Percentiles rank a stretch among this genome's conserved stretches.
phyloP scores from a whole-genome alignment of 2,888 invertebrate genomes.

The Agriopis marginaria region DNA sequence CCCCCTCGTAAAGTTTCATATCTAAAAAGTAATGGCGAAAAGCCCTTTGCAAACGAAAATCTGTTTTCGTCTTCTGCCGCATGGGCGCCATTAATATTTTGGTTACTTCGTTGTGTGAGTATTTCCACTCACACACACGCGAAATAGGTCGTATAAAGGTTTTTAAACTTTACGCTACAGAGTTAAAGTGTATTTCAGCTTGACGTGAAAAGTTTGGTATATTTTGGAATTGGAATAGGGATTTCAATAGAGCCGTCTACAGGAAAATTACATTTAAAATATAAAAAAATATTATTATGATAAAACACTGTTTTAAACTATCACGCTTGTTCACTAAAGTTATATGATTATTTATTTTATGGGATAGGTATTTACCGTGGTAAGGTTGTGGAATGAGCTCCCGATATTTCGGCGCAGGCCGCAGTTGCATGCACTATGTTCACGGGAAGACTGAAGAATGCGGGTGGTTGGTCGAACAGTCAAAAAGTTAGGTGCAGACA shows the following conservation, averaged over 20 bases:
- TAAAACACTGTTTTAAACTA: too few species aligned
- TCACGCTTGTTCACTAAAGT: too few species aligned
- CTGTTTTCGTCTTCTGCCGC: constrained; percentile 56
- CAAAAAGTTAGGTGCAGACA: too few species aligned
- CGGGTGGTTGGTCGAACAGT: too few species aligned
- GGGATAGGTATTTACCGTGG: too few species aligned
- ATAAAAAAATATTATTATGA: too few species aligned
- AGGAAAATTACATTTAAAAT: background rate
- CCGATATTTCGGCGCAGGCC: too few species aligned
- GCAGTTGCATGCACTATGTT: too few species aligned
- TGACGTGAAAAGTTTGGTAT: constrained; percentile 48
- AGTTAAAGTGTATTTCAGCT: constrained; percentile 43
- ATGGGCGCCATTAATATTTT: constrained; percentile 69
- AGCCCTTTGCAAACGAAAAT: constrained; percentile 53
- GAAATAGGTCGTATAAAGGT: constrained; percentile 36
- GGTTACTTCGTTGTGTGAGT: constrained; percentile 57
- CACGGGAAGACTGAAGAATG: too few species aligned
- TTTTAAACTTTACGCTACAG: background rate
- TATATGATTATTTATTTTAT: too few species aligned
- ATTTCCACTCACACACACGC: constrained; percentile 48
- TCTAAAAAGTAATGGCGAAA: background rate
- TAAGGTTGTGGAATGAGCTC: too few species aligned
- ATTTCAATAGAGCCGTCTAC: background rate
- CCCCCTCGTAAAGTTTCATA: too few species aligned
- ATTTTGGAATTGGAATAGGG: constrained; percentile 57